Base-by-base conservation (phyloP, 2,888 invertebrate species). In the Plusia festucae region DNA sequence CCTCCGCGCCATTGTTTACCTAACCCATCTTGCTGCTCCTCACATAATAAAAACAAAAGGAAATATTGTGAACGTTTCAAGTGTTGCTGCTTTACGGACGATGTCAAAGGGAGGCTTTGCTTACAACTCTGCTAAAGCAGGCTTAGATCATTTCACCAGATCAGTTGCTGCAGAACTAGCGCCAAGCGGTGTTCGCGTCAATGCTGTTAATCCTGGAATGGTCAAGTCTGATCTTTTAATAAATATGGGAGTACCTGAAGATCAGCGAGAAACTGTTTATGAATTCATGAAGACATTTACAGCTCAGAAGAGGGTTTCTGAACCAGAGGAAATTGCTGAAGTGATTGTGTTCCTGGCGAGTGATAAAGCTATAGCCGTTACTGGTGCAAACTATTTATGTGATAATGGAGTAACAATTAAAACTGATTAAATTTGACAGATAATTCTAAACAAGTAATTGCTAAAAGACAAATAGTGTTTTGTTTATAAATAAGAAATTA, bases 31-130 rank as follows among this genome's bases (percentile, higher is more conserved):
- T 2, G 80, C 82, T 0, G 76, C 67, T 0, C 81, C 82, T 0
- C 66, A 81, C 52, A 70, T 86, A 0, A 65, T 81, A 8, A 65
- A 74, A 53, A 78, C 82, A 0, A 80, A 79, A 64, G 85, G 98
- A 15, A 97, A 96, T 70, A 97, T 98, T 76, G 97, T 99, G 0
- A 99, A 98, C 88, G 97, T 80, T 6, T 80, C 78, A 30, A 78
- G 78, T 40, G 30, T 73, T 8, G 73, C 68, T n/a, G n/a, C 40
- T n/a, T n/a, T 40, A 6, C 40, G 40, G 49, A 49, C 49, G 1
- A 49, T 20, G 11, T 49, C 49, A 20, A 49, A 18, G 20, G 20
- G 9, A 11, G 20, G 9, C 11, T 49, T 20, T 49, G 49, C 49
- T 4, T 49, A 49, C 13, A 20, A 18, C 20, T n/a, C 49, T 18